These are phyloP conservation scores for Neostethus bicornis DNA, from an alignment of 2,797 vertebrate genomes.

Conservation along the genomic window DNA sequence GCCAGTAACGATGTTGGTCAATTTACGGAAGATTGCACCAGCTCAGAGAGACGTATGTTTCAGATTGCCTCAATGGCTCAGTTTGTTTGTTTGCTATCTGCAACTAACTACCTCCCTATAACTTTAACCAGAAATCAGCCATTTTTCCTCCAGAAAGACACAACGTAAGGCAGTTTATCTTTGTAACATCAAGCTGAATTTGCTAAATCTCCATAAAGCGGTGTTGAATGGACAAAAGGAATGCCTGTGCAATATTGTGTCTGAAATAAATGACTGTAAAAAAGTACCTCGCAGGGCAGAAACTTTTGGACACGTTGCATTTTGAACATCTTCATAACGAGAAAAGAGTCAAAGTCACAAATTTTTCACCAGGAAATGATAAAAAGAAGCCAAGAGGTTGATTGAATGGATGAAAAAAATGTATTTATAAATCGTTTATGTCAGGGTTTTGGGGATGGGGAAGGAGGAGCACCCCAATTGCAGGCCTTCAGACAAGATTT, in stretches of 20 bases:
- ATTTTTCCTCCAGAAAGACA: neutral
- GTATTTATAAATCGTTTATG: no score
- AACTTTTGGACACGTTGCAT: no score
- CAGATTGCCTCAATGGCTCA: neutral
- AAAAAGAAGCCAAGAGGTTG: conserved; percentile 17
- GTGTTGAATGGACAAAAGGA: neutral
- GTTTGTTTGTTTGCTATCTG: conserved; percentile 1
- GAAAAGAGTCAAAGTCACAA: no score
- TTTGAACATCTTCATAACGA: no score
- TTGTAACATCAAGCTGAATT: neutral
- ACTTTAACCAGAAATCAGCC: neutral
- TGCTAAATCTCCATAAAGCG: neutral
- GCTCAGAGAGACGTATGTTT: no score
- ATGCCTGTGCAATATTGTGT: neutral
- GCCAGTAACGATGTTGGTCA: no score
- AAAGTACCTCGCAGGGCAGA: neutral
- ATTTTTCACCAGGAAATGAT: conserved; percentile 35
- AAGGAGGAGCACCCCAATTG: no score
- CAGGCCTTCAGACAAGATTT: no score
- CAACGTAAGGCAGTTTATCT: neutral
- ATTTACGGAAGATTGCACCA: no score
- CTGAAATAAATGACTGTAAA: neutral
- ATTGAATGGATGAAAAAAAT: no score
- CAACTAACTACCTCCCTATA: conserved; percentile 1
- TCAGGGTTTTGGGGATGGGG: no score